Evolutionary conservation across 2,888 invertebrate species (phyloP).

Genomic region (Laothoe populi): DNA sequence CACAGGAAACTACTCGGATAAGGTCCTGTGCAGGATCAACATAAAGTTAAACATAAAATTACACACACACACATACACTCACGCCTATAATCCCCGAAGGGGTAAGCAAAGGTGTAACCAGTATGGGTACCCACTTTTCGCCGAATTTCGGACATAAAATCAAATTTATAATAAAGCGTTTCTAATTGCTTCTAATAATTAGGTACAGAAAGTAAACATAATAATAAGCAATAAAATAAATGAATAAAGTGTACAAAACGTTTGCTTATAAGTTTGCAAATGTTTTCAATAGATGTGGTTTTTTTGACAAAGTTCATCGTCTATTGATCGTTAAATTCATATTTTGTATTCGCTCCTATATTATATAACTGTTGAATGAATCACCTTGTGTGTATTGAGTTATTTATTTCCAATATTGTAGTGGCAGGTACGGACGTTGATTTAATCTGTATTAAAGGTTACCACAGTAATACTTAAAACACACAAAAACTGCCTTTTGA

Average conservation of each 20-base stretch:
- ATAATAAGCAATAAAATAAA: constrained; percentile 6
- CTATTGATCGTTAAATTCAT: background rate
- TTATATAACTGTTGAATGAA: background rate
- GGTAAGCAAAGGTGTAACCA: too few relatives aligned
- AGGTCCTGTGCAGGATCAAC: too few relatives aligned
- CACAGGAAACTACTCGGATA: too few relatives aligned
- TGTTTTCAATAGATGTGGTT: background rate
- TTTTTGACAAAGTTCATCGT: constrained; percentile 1
- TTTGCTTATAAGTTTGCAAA: constrained; percentile 11
- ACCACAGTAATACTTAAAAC: too few relatives aligned
- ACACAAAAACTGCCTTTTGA: too few relatives aligned
- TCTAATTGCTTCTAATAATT: background rate
- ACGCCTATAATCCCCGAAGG: too few relatives aligned
- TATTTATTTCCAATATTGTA: background rate
- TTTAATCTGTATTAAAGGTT: too few relatives aligned
- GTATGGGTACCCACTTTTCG: too few relatives aligned
- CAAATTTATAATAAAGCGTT: too few relatives aligned
- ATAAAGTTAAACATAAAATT: too few relatives aligned
- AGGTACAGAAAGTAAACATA: background rate
- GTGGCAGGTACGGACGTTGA: background rate
- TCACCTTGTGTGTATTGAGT: background rate
- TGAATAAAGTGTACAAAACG: background rate
- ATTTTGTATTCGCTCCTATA: background rate
- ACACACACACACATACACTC: too few relatives aligned
- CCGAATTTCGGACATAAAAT: too few relatives aligned